Evolutionary conservation across 2,113 vertebrate species (phyloP).

Genomic region (Garra rufa): DNA sequence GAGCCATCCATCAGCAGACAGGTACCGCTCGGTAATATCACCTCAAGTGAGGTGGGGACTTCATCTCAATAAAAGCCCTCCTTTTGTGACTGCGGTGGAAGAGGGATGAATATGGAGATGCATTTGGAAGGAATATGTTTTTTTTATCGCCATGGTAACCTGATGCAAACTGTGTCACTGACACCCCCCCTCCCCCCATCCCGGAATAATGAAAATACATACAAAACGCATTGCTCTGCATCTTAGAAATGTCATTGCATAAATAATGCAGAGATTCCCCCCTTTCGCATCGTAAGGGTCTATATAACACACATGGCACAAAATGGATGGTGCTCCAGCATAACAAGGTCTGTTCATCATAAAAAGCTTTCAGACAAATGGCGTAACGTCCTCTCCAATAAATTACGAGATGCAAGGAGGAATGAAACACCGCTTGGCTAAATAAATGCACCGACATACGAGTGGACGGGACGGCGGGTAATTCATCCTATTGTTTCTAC

Average conservation of each 20-base stretch:
- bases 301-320: slow-evolving; percentile 61
- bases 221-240: slow-evolving; percentile 59
- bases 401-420: slow-evolving; percentile 65
- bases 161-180: slow-evolving; percentile 63
- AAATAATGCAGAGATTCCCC: slow-evolving; percentile 68
- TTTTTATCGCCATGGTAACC: slow-evolving; percentile 54
- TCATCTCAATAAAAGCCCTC: slow-evolving; percentile 59
- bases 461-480: slow-evolving; percentile 2
- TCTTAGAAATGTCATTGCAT: slow-evolving; percentile 74
- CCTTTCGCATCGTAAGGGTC: slow-evolving; percentile 44
- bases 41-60: slow-evolving; percentile 50
- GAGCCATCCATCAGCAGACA: slow-evolving; percentile 52
- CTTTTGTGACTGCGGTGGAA: slow-evolving; percentile 41
- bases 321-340: slow-evolving; percentile 68
- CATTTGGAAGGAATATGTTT: slow-evolving; percentile 56
- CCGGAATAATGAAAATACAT: slow-evolving; percentile 72
- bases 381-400: slow-evolving; percentile 71
- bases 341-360: slow-evolving; percentile 73
- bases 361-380: slow-evolving; percentile 80
- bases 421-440: slow-evolving; percentile 39
- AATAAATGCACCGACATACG: slow-evolving; percentile 25
- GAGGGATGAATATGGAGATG: slow-evolving; percentile 61
- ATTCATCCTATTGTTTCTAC: slow-evolving; percentile 34
- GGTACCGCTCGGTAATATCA: slow-evolving; percentile 50
- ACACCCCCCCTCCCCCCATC: slow-evolving; percentile 41